Percentiles rank a stretch among this genome's conserved stretches.
These are phyloP conservation scores for Condylostylus longicornis DNA, from an alignment of 1,140 invertebrate genomes.

Conservation along the genomic window DNA sequence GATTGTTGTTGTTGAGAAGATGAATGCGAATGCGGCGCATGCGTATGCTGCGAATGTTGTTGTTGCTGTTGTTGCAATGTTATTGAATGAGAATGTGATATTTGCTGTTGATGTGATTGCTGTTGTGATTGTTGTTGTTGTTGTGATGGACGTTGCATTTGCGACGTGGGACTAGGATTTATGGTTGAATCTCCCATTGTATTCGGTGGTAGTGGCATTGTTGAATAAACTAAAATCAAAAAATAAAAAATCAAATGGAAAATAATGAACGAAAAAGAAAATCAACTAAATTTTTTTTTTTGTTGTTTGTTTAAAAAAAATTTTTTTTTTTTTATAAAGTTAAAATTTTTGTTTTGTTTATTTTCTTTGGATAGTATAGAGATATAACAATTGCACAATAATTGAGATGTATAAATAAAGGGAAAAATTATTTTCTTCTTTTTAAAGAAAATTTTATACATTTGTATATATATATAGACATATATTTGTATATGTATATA, in stretches of 20 bases:
- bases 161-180: no score
- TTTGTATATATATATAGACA: no score
- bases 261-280: no score
- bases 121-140: constrained; percentile 19
- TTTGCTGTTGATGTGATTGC: constrained; percentile 25
- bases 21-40: constrained; percentile 30
- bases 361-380: no score
- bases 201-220: constrained; percentile 12
- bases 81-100: constrained; percentile 50
- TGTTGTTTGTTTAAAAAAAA: background rate
- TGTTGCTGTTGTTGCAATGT: constrained; percentile 78
- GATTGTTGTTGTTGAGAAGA: constrained; percentile 23
- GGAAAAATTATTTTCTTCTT: no score
- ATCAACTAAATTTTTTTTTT: background rate
- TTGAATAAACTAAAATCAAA: constrained; percentile 13
- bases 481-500: no score
- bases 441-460: no score
- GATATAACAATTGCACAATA: no score
- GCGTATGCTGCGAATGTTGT: constrained; percentile 40
- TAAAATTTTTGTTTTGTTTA: background rate
- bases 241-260: no score
- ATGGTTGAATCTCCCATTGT: constrained; percentile 14
- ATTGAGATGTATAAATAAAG: no score
- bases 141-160: constrained; percentile 15
- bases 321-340: background rate